Percentiles rank a stretch among this genome's conserved stretches.
These are phyloP conservation scores for Hirtodrosophila trivittata DNA, from an alignment of 2,888 invertebrate species.

Conservation along the genomic window DNA sequence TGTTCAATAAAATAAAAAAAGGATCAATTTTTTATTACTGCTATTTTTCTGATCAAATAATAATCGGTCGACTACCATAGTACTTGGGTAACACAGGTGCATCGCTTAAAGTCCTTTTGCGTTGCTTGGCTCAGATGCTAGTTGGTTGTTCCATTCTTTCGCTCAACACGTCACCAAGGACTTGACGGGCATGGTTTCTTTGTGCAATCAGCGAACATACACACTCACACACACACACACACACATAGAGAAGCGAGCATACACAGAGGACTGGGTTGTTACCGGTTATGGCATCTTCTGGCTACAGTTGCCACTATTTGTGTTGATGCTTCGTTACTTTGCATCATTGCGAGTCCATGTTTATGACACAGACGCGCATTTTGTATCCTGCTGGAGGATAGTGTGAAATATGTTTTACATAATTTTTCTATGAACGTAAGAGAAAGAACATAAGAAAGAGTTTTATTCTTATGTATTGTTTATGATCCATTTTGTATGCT, in stretches of 20 bases:
- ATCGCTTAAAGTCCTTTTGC: constrained; percentile 18
- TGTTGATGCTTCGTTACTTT: constrained; percentile 53
- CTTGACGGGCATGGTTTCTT: constrained; percentile 65
- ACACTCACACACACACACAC: constrained; percentile 12
- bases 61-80: too few species aligned
- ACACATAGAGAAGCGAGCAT: not conserved
- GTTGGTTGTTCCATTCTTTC: constrained; percentile 65
- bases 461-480: constrained; percentile 37
- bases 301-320: constrained; percentile 32
- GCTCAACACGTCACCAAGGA: constrained; percentile 74
- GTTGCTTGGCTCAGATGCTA: constrained; percentile 25
- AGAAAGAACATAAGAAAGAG: not conserved
- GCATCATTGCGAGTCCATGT: constrained; percentile 44
- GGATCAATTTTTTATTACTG: constrained; percentile 2
- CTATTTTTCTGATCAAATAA: not conserved
- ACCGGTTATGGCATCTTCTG: not conserved
- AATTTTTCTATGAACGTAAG: constrained; percentile 17
- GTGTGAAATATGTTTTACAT: constrained; percentile 45
- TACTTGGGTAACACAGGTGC: constrained; percentile 49
- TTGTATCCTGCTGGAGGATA: constrained; percentile 53
- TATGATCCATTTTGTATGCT: constrained; percentile 21
- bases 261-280: constrained; percentile 1
- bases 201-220: constrained; percentile 66
- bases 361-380: constrained; percentile 32
- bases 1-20: too few species aligned